Conservation (phyloP, 2,797 vertebrate species). For the Enteromius treurensis region DNA sequence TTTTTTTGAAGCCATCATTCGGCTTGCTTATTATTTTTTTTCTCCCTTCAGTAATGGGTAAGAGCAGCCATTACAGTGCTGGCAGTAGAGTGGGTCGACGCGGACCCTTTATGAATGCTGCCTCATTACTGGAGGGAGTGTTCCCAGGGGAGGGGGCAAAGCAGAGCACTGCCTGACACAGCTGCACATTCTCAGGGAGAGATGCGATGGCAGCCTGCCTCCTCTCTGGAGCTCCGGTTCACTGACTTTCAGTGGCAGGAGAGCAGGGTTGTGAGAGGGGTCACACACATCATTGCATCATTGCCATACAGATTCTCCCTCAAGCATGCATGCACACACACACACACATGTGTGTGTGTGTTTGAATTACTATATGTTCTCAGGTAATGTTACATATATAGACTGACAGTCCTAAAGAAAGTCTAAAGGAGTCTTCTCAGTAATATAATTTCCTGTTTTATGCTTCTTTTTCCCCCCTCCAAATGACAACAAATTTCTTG, state of each 20-base stretch:
- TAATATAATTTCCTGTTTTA: neutral
- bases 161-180: conserved; percentile 63
- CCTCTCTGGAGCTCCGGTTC: conserved; percentile 48
- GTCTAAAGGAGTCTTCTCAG: neutral
- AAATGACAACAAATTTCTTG: neutral
- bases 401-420: neutral
- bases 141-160: conserved; percentile 63
- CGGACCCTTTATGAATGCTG: conserved; percentile 62
- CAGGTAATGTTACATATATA: neutral
- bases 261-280: conserved; percentile 18
- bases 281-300: conserved; percentile 21
- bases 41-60: conserved; percentile 45
- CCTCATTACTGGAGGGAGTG: conserved; percentile 66
- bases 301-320: conserved; percentile 19
- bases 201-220: conserved; percentile 66
- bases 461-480: neutral
- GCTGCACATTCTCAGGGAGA: conserved; percentile 66
- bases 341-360: neutral
- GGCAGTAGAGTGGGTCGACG: conserved; percentile 62
- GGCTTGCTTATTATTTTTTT: conserved; percentile 38
- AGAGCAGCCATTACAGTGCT: conserved; percentile 56
- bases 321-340: neutral
- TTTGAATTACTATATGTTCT: neutral
- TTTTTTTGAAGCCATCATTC: neutral
- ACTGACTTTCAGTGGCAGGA: conserved; percentile 37